Conservation (phyloP, 2,888 invertebrate genomes). For the Dasysyrphus tricinctus region DNA sequence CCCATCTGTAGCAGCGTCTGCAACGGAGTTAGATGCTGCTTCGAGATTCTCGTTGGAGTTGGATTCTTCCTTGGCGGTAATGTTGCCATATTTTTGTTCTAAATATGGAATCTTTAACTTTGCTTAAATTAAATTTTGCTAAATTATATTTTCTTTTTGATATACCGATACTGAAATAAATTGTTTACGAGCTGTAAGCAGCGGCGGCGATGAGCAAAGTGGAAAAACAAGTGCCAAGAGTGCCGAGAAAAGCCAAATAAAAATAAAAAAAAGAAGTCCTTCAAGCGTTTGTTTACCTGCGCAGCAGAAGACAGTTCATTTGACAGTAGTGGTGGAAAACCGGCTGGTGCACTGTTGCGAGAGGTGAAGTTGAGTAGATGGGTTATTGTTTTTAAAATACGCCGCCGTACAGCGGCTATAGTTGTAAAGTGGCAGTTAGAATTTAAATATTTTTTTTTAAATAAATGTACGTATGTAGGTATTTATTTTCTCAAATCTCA, state of each 20-base stretch:
- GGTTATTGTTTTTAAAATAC: neutral
- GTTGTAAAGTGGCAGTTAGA: too few relatives aligned
- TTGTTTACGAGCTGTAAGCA: constrained; percentile 55
- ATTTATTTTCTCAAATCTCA: too few relatives aligned
- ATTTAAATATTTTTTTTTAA: too few relatives aligned
- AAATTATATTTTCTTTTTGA: neutral
- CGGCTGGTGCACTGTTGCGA: constrained; percentile 1
- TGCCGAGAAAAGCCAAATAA: constrained; percentile 42
- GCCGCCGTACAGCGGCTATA: too few relatives aligned
- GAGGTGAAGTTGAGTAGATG: constrained; percentile 5
- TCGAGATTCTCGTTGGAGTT: constrained; percentile 88
- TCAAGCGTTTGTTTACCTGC: constrained; percentile 72
- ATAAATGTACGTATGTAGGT: too few relatives aligned
- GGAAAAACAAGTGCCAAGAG: constrained; percentile 70
- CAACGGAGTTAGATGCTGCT: constrained; percentile 90
- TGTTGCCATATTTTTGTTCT: constrained; percentile 86
- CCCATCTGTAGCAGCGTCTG: constrained; percentile 95
- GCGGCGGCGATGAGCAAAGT: constrained; percentile 59
- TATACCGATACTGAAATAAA: constrained; percentile 9
- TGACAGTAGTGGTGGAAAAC: constrained; percentile 45
- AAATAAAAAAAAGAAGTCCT: constrained; percentile 49
- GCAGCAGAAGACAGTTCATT: constrained; percentile 56
- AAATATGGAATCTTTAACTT: neutral
- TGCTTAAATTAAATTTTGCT: neutral
- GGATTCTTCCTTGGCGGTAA: constrained; percentile 91